phyloP scores from a whole-genome alignment of 2,797 vertebrate species.

The Sebastes umbrosus region DNA sequence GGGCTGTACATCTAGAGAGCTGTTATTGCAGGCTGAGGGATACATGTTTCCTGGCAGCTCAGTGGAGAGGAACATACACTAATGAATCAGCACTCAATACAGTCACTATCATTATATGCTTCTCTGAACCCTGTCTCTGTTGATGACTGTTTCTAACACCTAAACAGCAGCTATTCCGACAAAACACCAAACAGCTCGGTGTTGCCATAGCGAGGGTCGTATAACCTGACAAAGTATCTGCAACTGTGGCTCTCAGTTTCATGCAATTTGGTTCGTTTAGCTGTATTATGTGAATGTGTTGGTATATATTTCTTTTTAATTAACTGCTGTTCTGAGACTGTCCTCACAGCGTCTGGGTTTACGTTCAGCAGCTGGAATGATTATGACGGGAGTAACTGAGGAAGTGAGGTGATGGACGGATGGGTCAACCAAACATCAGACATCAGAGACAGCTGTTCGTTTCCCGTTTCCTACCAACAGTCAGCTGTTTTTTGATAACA shows the following conservation, averaged over 20 bases:
- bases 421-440: neutral
- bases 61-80: conserved; percentile 36
- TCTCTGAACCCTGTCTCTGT: neutral
- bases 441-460: rapidly evolving
- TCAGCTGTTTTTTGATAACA: rapidly evolving
- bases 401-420: neutral
- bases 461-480: too few relatives aligned
- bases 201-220: neutral
- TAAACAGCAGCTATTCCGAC: neutral
- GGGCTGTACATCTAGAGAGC: conserved; percentile 12
- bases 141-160: conserved; percentile 1
- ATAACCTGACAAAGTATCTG: neutral
- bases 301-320: neutral
- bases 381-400: neutral
- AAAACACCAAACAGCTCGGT: neutral
- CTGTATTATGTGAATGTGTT: neutral
- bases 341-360: neutral
- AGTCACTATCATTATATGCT: conserved; percentile 25
- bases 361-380: neutral
- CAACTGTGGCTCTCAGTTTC: neutral
- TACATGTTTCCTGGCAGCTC: conserved; percentile 35
- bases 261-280: neutral
- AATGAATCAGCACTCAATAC: conserved; percentile 42
- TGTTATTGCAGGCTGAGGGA: conserved; percentile 57
- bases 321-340: neutral